phyloP scores from a whole-genome alignment of 1,140 invertebrate genomes.

The Pseudomyrmex gracilis region DNA sequence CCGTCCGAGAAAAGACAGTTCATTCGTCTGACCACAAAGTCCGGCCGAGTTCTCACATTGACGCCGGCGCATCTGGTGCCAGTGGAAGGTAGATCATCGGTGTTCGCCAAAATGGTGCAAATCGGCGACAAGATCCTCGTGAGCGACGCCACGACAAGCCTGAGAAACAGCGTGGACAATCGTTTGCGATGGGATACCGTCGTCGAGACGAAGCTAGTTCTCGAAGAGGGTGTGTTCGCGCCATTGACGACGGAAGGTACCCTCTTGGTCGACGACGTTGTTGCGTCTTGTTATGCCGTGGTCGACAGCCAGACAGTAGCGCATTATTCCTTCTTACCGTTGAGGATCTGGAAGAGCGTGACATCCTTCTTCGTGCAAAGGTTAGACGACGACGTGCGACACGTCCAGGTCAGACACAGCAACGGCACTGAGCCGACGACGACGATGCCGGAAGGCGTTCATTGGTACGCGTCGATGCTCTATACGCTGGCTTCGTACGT shows the following conservation, averaged over 20 bases:
- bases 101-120: slow-evolving; percentile 88
- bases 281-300: slow-evolving; percentile 97
- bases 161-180: slow-evolving; percentile 76
- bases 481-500: slow-evolving; percentile 90
- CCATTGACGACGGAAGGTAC: slow-evolving; percentile 95
- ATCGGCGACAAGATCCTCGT: slow-evolving; percentile 86
- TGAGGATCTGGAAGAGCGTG: slow-evolving; percentile 87
- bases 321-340: slow-evolving; percentile 93
- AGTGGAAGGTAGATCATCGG: slow-evolving; percentile 81
- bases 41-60: slow-evolving; percentile 90
- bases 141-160: slow-evolving; percentile 74
- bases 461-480: slow-evolving; percentile 94
- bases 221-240: slow-evolving; percentile 92
- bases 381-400: slow-evolving; percentile 53
- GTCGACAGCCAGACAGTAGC: slow-evolving; percentile 94
- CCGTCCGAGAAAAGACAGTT: slow-evolving; percentile 89
- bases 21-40: slow-evolving; percentile 89
- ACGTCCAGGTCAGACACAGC: slow-evolving; percentile 20
- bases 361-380: slow-evolving; percentile 74
- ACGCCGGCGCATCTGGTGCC: slow-evolving; percentile 94
- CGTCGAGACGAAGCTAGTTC: slow-evolving; percentile 86
- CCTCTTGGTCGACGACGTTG: slow-evolving; percentile 95
- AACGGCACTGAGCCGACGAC: slow-evolving; percentile 27
- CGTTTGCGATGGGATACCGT: slow-evolving; percentile 87
- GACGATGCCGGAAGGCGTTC: slow-evolving; percentile 87